These are phyloP conservation scores for Polymixis flavicincta DNA, from an alignment of 2,888 invertebrate species.

Conservation along the genomic window DNA sequence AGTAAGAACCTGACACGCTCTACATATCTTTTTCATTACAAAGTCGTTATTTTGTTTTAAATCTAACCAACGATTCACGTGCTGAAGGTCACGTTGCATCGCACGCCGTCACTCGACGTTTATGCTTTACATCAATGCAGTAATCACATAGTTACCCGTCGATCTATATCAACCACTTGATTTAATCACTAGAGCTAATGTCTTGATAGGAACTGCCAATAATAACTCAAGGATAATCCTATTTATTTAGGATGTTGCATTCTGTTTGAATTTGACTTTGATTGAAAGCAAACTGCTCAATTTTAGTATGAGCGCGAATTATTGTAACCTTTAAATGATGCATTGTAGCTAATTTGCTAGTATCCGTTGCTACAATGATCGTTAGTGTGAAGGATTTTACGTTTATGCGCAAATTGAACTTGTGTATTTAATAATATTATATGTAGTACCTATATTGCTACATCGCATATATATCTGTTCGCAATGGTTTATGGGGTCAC, in stretches of 20 bases:
- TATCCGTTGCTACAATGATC: slow-evolving; percentile 46
- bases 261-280: slow-evolving; percentile 66
- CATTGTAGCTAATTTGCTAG: slow-evolving; percentile 47
- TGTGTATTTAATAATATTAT: slow-evolving; percentile 37
- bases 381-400: slow-evolving; percentile 57
- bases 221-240: slow-evolving; percentile 82
- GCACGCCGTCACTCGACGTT: slow-evolving; percentile 50
- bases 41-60: slow-evolving; percentile 58
- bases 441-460: slow-evolving; percentile 38
- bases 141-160: slow-evolving; percentile 74
- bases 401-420: slow-evolving; percentile 48
- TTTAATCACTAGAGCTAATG: slow-evolving; percentile 80
- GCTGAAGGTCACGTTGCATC: slow-evolving; percentile 63
- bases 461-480: slow-evolving; percentile 33
- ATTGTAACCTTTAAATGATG: slow-evolving; percentile 60
- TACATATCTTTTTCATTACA: slow-evolving; percentile 57
- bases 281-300: slow-evolving; percentile 74
- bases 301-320: slow-evolving; percentile 63
- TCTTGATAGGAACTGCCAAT: slow-evolving; percentile 78
- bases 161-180: slow-evolving; percentile 83
- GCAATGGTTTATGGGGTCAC: slow-evolving; percentile 44
- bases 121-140: slow-evolving; percentile 65
- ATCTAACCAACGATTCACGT: slow-evolving; percentile 57
- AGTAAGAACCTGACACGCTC: slow-evolving; percentile 53
- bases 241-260: slow-evolving; percentile 73